Base-by-base conservation (phyloP, 2,888 invertebrate species). In the Deilephila elpenor region DNA sequence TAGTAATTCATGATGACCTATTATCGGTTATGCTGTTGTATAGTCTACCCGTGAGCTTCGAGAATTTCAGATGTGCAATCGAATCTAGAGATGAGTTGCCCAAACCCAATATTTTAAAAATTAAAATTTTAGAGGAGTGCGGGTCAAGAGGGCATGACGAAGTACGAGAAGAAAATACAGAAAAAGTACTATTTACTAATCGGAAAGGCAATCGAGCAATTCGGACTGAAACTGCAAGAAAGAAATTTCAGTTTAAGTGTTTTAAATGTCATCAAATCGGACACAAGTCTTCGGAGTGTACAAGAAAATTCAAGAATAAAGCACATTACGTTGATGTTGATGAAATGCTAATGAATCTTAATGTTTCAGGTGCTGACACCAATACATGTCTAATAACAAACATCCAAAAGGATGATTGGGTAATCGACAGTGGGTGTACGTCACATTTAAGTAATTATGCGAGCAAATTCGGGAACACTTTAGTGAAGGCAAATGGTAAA, bases 81-180 rank as follows among this genome's bases (percentile, higher is more conserved):
- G 59, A 59, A 59, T n/a, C n/a, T n/a, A 19, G 59, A 59, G 59
- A 59, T n/a, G 6, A 59, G n/a, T 59, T 59, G 59, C 59, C 59
- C 6, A 59, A 19, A 3, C n/a, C 20, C 0, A 20, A 59, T n/a
- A 59, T n/a, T 6, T n/a, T 59, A n/a, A 19, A n/a, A 6, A 59
- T n/a, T 19, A 59, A 59, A 19, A 53, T 25, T 25, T 25, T 25
- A 25, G 25, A 25, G 25, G 25, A 25, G 25, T 25, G 25, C 25
- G 25, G 1, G 25, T 25, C 25, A 25, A 25, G 25, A 25, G 25
- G 25, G 25, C 25, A 25, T 25, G 25, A 25, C 25, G 25, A 25
- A 25, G 5, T 19, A 56, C 56, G n/a, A 56, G 56, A 56, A 19
- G 56, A 19, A 56, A 56, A 5, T 56, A 56, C 56, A 17, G 56